Conservation (phyloP, 2,113 vertebrate genomes). For the Melanerpes formicivorus region DNA sequence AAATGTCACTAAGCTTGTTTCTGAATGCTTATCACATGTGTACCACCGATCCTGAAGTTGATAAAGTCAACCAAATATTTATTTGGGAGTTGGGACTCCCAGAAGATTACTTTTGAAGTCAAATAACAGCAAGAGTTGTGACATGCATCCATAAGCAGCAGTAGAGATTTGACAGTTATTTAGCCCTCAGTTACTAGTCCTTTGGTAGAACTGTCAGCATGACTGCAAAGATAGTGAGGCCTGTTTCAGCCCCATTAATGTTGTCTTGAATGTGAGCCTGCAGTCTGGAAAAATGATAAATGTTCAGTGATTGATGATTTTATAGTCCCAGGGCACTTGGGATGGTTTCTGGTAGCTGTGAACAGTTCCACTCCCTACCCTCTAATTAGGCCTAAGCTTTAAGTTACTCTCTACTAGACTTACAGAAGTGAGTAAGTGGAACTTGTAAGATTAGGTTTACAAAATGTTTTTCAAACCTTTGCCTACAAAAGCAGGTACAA, state of each 20-base stretch:
- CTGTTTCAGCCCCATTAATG: conserved; percentile 77
- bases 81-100: conserved; percentile 71
- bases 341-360: conserved; percentile 47
- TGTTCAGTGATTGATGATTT: conserved; percentile 86
- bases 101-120: conserved; percentile 68
- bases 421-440: neutral
- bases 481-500: neutral
- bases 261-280: conserved; percentile 70
- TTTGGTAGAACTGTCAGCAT: conserved; percentile 75
- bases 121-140: conserved; percentile 60
- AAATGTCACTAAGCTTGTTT: conserved; percentile 71
- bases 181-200: conserved; percentile 72
- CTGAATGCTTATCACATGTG: conserved; percentile 65
- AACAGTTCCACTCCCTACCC: neutral
- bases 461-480: neutral
- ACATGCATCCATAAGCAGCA: conserved; percentile 70
- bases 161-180: conserved; percentile 74
- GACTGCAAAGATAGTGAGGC: conserved; percentile 63
- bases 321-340: conserved; percentile 66
- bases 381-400: conserved; percentile 25
- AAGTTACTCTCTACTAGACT: neutral
- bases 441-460: neutral
- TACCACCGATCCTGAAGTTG: conserved; percentile 75
- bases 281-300: conserved; percentile 78
- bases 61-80: conserved; percentile 74